A percentile compares a stretch with the other conserved stretches of the same genome.
Conservation (phyloP, 2,888 invertebrate species). For the Drosophila niveifrons region DNA sequence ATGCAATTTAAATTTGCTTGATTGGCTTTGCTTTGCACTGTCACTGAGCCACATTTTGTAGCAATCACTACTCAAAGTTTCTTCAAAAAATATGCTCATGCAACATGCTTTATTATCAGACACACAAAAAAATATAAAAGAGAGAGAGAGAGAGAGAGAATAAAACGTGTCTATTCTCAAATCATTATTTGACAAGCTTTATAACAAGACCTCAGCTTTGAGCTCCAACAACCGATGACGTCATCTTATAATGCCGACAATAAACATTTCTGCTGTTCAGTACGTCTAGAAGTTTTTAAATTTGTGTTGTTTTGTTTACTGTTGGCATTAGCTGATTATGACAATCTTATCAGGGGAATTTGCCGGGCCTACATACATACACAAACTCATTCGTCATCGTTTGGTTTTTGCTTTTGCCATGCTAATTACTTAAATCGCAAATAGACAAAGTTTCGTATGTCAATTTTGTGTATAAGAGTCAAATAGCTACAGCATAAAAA, state of each 20-base stretch:
- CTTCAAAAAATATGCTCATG: constrained; percentile 5
- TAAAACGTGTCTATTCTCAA: background rate
- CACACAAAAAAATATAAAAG: constrained; percentile 3
- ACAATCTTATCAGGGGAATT: constrained; percentile 59
- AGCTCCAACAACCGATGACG: constrained; percentile 42
- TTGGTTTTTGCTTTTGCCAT: constrained; percentile 24
- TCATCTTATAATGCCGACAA: constrained; percentile 40
- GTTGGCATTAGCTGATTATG: constrained; percentile 39
- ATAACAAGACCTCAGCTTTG: constrained; percentile 15
- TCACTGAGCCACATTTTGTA: constrained; percentile 60
- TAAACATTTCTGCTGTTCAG: constrained; percentile 8
- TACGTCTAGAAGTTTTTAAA: constrained; percentile 4
- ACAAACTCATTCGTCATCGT: constrained; percentile 23
- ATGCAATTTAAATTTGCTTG: constrained; percentile 64
- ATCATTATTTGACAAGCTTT: constrained; percentile 23
- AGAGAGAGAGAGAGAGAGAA: background rate
- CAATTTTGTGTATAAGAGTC: constrained; percentile 26
- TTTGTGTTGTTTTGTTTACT: constrained; percentile 18
- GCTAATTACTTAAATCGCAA: constrained; percentile 55
- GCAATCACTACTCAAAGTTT: constrained; percentile 32
- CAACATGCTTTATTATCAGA: constrained; percentile 33
- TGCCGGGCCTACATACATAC: background rate
- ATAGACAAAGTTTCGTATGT: constrained; percentile 21
- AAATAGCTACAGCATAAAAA: no score
- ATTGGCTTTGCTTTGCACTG: constrained; percentile 59